Evolutionary conservation across 1,140 invertebrate genomes (phyloP).

Genomic region (Microplitis demolitor): DNA sequence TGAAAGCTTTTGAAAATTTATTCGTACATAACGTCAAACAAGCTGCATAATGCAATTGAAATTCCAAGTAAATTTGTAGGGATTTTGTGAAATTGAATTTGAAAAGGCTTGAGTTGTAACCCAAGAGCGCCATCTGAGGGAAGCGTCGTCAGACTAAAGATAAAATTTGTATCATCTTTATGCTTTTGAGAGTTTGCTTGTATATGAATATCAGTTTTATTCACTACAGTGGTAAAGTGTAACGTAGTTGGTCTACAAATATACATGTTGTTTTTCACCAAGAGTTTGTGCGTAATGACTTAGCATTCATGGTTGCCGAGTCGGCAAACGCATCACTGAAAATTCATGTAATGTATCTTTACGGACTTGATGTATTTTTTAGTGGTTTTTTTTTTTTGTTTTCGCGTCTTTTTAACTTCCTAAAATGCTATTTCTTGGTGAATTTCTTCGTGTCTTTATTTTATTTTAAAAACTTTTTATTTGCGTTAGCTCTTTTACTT

Average conservation of each 20-base stretch:
- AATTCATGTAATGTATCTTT: neutral
- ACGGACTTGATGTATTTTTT: neutral
- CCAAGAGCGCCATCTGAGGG: too few relatives aligned
- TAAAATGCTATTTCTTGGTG: neutral
- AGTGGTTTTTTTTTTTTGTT: neutral
- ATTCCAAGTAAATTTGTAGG: neutral
- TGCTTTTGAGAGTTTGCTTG: neutral
- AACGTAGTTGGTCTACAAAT: conserved; percentile 13
- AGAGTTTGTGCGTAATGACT: conserved; percentile 24
- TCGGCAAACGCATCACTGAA: conserved; percentile 15
- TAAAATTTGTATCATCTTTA: conserved; percentile 17
- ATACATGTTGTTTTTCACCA: conserved; percentile 13
- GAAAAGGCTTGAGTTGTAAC: too few relatives aligned
- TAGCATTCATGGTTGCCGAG: conserved; percentile 22
- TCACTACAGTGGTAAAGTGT: neutral
- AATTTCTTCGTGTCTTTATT: neutral
- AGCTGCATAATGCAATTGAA: too few relatives aligned
- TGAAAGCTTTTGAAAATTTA: too few relatives aligned
- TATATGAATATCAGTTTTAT: neutral
- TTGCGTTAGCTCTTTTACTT: neutral
- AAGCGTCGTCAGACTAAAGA: neutral
- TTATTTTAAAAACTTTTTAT: too few relatives aligned
- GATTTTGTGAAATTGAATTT: neutral
- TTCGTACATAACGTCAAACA: too few relatives aligned
- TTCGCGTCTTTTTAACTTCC: neutral